Percentiles rank a stretch among this genome's conserved stretches.
These are phyloP conservation scores for Nasonia vitripennis DNA, from an alignment of 1,140 invertebrate species.

Conservation along the genomic window DNA sequence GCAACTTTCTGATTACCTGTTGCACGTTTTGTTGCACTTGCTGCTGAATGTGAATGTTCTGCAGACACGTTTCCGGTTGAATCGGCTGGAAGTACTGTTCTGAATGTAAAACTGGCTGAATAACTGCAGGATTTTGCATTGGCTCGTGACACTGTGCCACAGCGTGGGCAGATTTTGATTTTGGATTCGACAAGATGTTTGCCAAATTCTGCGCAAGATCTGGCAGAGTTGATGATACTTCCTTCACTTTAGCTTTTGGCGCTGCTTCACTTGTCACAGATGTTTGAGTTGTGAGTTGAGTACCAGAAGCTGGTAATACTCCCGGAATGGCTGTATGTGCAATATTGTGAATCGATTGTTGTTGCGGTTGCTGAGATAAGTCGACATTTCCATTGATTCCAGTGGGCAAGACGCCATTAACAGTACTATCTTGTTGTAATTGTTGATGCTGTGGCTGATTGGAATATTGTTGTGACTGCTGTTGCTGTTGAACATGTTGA, in stretches of 20 bases:
- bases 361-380: constrained; percentile 53
- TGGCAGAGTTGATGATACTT: constrained; percentile 71
- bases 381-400: constrained; percentile 32
- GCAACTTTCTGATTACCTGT: constrained; percentile 52
- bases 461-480: background rate
- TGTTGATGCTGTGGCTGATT: background rate
- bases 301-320: constrained; percentile 27
- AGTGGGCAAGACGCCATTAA: constrained; percentile 28
- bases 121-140: constrained; percentile 46
- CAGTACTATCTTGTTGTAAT: constrained; percentile 28
- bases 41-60: constrained; percentile 56
- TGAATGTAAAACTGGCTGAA: constrained; percentile 60
- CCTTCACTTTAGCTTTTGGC: constrained; percentile 70
- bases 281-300: constrained; percentile 53
- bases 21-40: constrained; percentile 62
- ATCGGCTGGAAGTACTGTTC: constrained; percentile 71
- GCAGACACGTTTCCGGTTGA: constrained; percentile 63
- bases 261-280: constrained; percentile 55
- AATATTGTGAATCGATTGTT: constrained; percentile 56
- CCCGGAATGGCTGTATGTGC: constrained; percentile 39
- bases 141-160: constrained; percentile 61
- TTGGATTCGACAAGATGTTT: constrained; percentile 73
- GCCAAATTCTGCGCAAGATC: constrained; percentile 73
- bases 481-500: constrained; percentile 38
- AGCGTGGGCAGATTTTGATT: constrained; percentile 68